These are phyloP conservation scores for Telenomus remus DNA, from an alignment of 1,140 invertebrate genomes.

Conservation along the genomic window DNA sequence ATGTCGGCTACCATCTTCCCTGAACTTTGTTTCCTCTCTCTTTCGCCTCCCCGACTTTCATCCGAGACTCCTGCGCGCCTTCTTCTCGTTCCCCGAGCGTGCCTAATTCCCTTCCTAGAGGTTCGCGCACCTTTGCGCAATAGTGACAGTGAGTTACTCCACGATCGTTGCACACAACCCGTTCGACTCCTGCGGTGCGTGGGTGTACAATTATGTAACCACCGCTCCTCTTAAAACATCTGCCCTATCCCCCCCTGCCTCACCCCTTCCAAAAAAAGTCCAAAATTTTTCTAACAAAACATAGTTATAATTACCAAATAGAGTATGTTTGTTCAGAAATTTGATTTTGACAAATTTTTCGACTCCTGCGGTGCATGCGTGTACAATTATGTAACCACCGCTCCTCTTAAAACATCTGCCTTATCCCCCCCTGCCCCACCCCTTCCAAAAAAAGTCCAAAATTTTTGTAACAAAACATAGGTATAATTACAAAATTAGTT, in stretches of 20 bases:
- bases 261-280: no score
- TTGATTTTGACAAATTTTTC: no score
- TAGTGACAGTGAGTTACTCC: constrained; percentile 50
- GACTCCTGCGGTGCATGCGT: constrained; percentile 53
- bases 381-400: constrained; percentile 49
- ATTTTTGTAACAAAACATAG: no score
- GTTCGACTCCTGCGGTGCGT: constrained; percentile 52
- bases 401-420: constrained; percentile 20
- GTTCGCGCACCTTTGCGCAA: constrained; percentile 52
- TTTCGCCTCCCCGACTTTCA: constrained; percentile 48
- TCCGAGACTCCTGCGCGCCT: constrained; percentile 38
- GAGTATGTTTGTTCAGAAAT: no score
- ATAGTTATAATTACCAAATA: no score
- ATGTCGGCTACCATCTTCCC: constrained; percentile 46
- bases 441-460: no score
- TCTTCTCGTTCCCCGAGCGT: constrained; percentile 40
- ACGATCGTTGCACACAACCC: constrained; percentile 45
- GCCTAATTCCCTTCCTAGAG: constrained; percentile 57
- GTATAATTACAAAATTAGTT: no score
- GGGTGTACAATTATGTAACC: constrained; percentile 54
- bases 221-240: constrained; percentile 20
- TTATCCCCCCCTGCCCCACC: background rate
- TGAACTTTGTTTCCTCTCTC: constrained; percentile 55
- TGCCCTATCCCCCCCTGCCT: background rate
- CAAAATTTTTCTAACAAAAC: no score